A percentile compares a stretch with the other conserved stretches of the same genome.
These are phyloP conservation scores for Coelogynopora nodosa DNA, from an alignment of 2,888 invertebrate species.

Conservation along the genomic window DNA sequence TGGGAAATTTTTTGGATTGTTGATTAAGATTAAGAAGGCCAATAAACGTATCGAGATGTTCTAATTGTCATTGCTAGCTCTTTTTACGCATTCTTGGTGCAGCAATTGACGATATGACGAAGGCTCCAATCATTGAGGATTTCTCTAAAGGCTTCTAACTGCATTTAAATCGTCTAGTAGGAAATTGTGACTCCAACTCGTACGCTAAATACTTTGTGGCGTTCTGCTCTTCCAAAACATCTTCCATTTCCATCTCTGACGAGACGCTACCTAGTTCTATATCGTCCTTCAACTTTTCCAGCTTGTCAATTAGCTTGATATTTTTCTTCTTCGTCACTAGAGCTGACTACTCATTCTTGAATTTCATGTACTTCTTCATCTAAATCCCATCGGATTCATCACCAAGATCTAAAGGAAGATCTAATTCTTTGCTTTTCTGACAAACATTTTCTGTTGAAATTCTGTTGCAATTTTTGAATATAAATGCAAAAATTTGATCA, in stretches of 20 bases:
- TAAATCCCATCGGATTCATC: background rate
- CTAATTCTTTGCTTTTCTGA: too few relatives aligned
- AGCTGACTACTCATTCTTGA: background rate
- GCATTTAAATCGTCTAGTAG: background rate
- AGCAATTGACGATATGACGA: too few relatives aligned
- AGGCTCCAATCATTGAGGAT: background rate
- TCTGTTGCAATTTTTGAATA: too few relatives aligned
- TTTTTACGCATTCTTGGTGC: background rate
- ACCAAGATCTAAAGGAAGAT: too few relatives aligned
- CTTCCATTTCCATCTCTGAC: background rate
- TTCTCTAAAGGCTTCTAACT: background rate
- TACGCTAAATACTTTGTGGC: background rate
- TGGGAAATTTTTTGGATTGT: background rate
- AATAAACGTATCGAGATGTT: background rate
- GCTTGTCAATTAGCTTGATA: background rate
- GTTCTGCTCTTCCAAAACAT: background rate
- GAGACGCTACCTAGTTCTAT: background rate
- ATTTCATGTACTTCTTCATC: background rate
- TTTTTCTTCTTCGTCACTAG: background rate
- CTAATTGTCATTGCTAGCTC: too few relatives aligned
- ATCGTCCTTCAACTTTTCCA: background rate
- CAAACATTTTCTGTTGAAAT: too few relatives aligned
- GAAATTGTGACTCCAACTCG: background rate
- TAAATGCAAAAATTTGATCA: too few relatives aligned
- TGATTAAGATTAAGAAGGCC: background rate